Base-by-base conservation (phyloP, 2,113 vertebrate genomes). In the Albula goreensis region DNA sequence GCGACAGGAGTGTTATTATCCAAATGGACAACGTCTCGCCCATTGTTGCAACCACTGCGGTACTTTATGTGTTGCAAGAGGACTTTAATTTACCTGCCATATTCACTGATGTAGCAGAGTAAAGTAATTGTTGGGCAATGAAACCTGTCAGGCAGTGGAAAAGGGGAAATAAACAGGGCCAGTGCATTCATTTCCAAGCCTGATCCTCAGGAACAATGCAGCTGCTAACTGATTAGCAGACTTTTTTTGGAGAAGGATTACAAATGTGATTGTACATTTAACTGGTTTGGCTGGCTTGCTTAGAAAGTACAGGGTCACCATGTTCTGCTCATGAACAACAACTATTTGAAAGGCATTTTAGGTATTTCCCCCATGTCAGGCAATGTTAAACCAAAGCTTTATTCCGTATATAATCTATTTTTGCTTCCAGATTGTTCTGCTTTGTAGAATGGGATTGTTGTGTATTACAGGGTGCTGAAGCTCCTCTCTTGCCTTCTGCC, bases 91-190 rank as follows among this genome's bases (percentile, higher is more conserved):
- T 82, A 82, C 51, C 50, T 82, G 51, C 50, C 81, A 52, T 8
- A 51, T 60, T 60, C 11, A 60, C 52, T 57, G 81, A 60, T 60
- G 60, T 25, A 5, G 19, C 2, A 2, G 52, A 51, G 11, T 82
- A 57, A 82, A 57, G n/a, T 41, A 82, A 57, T 60, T 60, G 53
- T 41, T 57, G n/a, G 80, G 50, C 51, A 82, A 57, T 31, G 51
- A 66, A 15, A 66, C 60, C 60, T 66, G 60, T 66, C 60, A 66
- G 60, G 51, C 52, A 25, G 51, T 15, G 31, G 31, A 82, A 57
- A 4, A 53, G 56, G 80, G 50, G n/a, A 82, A 81, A 66, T 66
- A 60, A 60, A 60, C 12, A 60, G 12, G 4, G 57, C 57, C 57
- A 66, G 7, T 22, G 22, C 22, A 66, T 66, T 3, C 3, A 22